A percentile compares a stretch with the other conserved stretches of the same genome.
Conservation (phyloP, 1,140 invertebrate species). For the Anastrepha ludens region DNA sequence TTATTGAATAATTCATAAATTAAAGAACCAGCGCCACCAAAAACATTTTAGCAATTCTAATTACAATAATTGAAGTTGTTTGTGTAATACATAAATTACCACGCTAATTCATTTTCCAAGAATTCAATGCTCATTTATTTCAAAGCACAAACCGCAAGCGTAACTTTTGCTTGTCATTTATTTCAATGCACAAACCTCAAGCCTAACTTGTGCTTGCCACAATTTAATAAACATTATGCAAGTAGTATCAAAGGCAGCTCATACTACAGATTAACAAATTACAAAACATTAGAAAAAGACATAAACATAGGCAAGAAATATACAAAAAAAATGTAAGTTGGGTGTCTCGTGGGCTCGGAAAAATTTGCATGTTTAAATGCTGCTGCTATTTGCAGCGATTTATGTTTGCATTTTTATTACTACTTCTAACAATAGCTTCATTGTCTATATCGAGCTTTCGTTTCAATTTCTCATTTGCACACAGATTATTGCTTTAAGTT, state of each 20-base stretch:
- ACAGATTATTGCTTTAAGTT: no score
- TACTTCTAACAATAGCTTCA: no score
- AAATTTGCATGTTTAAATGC: no score
- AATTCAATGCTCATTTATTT: background rate
- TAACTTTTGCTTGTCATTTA: background rate
- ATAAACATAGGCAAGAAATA: background rate
- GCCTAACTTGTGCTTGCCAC: background rate
- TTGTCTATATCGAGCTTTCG: no score
- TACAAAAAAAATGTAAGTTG: background rate
- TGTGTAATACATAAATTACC: background rate
- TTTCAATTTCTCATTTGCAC: no score
- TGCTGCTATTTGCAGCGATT: no score
- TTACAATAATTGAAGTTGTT: background rate
- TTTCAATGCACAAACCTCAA: background rate
- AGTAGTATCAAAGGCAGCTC: background rate
- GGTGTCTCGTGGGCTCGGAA: no score
- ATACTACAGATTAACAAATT: background rate
- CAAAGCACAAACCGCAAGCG: background rate
- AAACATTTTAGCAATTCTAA: background rate
- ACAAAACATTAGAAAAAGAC: background rate
- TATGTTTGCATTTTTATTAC: no score
- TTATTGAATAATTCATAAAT: conserved; percentile 1
- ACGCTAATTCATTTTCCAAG: background rate
- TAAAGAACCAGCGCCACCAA: background rate
- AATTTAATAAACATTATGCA: background rate